Conservation (phyloP, 2,113 vertebrate genomes). For the Nesoenas mayeri region DNA sequence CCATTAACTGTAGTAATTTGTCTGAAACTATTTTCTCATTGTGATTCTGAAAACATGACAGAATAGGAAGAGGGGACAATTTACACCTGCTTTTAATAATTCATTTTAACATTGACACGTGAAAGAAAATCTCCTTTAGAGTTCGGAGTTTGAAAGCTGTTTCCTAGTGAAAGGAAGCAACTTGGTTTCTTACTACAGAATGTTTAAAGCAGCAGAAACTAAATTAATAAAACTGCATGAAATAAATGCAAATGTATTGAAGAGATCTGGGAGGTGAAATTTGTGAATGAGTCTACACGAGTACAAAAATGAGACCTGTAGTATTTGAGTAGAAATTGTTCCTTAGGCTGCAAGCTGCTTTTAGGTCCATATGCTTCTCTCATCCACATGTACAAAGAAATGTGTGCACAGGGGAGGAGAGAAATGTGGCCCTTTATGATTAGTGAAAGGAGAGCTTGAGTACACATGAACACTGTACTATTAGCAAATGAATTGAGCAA, state of each 20-base stretch:
- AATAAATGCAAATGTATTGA: background rate
- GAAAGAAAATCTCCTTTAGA: background rate
- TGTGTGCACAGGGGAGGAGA: background rate
- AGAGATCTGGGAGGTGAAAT: background rate
- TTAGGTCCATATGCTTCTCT: background rate
- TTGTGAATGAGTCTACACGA: background rate
- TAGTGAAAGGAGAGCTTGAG: background rate
- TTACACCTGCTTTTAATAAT: constrained; percentile 4
- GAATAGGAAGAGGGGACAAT: background rate
- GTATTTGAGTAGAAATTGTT: background rate
- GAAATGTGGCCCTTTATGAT: background rate
- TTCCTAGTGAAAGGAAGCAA: background rate
- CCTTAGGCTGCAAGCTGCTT: background rate
- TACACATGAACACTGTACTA: background rate
- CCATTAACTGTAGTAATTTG: background rate
- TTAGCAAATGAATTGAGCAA: constrained; percentile 50
- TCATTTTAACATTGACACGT: background rate
- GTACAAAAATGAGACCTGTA: background rate
- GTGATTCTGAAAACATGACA: background rate
- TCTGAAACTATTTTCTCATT: background rate
- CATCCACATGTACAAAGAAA: background rate
- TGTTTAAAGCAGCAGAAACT: background rate
- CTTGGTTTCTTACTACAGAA: background rate
- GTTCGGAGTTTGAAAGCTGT: background rate
- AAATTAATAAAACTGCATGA: background rate